Base-by-base conservation (phyloP, 1,140 invertebrate genomes). In the Goniozus legneri region DNA sequence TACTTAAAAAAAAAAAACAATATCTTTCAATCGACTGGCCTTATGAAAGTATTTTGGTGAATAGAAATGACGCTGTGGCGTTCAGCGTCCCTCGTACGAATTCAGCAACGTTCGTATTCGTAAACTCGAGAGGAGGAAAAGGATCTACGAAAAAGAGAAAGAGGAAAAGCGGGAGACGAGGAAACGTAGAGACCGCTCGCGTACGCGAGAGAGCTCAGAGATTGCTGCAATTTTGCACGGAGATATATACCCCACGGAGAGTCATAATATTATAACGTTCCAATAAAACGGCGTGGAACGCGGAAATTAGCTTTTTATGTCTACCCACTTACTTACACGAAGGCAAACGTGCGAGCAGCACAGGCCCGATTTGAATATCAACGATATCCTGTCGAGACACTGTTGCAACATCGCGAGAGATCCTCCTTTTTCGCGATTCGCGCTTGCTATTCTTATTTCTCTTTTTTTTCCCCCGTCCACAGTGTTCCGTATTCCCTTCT, bases 241-340 rank as follows among this genome's bases (percentile, higher is more conserved):
- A 31, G 41, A 38, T 53, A 44, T 48, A 15, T 44, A 30, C 22
- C 21, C 36, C 35, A 13, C 34, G 6, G 31, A 35, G 40, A 35
- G 21, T 33, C 30, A 35, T 43, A 44, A 50, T 49, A 36, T 35
- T 36, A 36, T 36, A 40, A 40, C 40, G 41, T 45, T 35, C 35
- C 41, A 35, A 40, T 50, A 43, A 52, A 48, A 44, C 47, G 36
- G 8, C 46, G 19, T 10, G 36, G 36, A 49, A 53, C 22, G 24
- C 15, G 47, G 37, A 53, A 50, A 53, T 53, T 50, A 53, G 46
- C 41, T 49, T 50, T 50, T 50, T 36, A 53, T 45, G 20, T 31
- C 21, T 13, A 47, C 24, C 30, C 51, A 39, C 42, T 44, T 43
- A 50, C n/a, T 22, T 12, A 21, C 24, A 19, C 40, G n/a, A 3